phyloP scores from a whole-genome alignment of 2,797 vertebrate species.

The Liasis olivaceus region DNA sequence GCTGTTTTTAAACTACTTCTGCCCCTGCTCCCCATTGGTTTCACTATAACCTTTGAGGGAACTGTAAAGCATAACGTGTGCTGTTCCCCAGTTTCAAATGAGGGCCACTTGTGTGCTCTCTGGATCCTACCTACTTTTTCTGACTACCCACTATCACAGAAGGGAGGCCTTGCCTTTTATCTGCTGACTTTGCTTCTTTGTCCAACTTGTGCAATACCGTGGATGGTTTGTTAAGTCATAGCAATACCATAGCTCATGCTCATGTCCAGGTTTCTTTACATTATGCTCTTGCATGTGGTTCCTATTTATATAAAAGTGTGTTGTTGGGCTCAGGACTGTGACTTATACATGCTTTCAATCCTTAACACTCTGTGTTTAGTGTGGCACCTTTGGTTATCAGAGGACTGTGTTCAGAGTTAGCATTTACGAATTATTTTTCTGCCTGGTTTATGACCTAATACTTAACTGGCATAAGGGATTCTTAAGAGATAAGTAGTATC shows the following conservation, averaged over 20 bases:
- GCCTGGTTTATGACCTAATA: not conserved
- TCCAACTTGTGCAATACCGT: not conserved
- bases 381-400: not conserved
- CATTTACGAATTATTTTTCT: not conserved
- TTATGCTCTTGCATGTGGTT: not conserved
- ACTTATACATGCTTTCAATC: not conserved
- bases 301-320: not conserved
- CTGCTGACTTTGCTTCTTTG: not conserved
- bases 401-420: not conserved
- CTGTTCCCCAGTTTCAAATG: not conserved
- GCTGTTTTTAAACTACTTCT: not conserved
- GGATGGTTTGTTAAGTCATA: not conserved
- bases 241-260: not conserved
- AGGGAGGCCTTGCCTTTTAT: not conserved
- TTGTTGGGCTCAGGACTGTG: not conserved
- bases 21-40: not conserved
- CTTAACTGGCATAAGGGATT: not conserved
- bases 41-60: not conserved
- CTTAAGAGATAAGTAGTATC: not conserved
- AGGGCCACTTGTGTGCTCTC: not conserved
- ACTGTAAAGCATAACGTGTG: not conserved
- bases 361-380: not conserved
- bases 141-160: not conserved
- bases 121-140: not conserved
- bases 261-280: not conserved